Conservation (phyloP, 2,113 vertebrate genomes). For the Equus przewalskii region DNA sequence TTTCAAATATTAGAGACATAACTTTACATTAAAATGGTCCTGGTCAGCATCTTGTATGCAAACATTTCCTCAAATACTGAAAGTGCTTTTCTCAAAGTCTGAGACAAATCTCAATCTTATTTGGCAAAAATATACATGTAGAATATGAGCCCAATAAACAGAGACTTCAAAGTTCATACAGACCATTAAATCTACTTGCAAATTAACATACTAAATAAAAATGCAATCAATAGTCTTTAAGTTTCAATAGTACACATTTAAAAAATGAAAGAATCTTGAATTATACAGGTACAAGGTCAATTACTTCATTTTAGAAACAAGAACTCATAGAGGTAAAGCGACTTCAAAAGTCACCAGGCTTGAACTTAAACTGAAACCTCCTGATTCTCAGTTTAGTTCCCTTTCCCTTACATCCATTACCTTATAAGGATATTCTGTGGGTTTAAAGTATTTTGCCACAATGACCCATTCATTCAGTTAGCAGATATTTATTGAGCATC, state of each 20-base stretch:
- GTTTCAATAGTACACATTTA: not conserved
- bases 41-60: not conserved
- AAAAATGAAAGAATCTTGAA: not conserved
- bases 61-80: constrained; percentile 28
- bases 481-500: not conserved
- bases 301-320: not conserved
- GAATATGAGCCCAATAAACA: not conserved
- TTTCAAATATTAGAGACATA: not conserved
- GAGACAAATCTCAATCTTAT: not conserved
- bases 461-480: not conserved
- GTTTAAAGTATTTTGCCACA: not conserved
- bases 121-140: not conserved
- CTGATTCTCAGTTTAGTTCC: not conserved
- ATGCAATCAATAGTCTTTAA: not conserved
- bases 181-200: not conserved
- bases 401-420: not conserved
- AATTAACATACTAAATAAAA: constrained; percentile 42
- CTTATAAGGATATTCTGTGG: not conserved
- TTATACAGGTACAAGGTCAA: not conserved
- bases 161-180: not conserved
- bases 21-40: not conserved
- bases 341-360: not conserved
- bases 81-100: not conserved
- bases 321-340: not conserved
- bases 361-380: not conserved